Percentiles rank a stretch among this genome's conserved stretches.
Evolutionary conservation across 1,140 invertebrate species (phyloP).

Genomic region (Drosophila ambigua): DNA sequence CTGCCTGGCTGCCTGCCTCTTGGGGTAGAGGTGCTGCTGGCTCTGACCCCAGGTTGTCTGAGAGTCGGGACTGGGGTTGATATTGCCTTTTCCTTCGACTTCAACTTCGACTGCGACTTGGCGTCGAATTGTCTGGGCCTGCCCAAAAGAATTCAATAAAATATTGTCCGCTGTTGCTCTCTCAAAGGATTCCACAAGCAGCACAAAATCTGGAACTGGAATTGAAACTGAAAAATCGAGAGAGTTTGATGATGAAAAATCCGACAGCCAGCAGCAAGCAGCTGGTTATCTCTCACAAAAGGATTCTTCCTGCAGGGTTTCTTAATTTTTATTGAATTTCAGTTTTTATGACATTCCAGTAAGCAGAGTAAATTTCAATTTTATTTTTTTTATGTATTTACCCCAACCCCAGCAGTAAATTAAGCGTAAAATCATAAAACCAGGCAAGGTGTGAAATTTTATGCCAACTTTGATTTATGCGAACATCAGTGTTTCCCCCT

Average conservation of each 20-base stretch:
- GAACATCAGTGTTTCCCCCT: constrained; percentile 43
- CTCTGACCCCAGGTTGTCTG: constrained; percentile 12
- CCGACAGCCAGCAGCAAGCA: constrained; percentile 25
- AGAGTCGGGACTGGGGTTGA: constrained; percentile 34
- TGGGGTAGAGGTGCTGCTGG: constrained; percentile 2
- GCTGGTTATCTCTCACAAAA: constrained; percentile 51
- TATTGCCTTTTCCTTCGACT: constrained; percentile 26
- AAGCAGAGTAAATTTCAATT: constrained; percentile 57
- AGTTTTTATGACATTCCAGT: constrained; percentile 71
- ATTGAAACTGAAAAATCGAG: too few relatives aligned
- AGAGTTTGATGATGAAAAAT: constrained; percentile 27
- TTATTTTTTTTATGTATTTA: constrained; percentile 25
- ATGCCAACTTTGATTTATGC: constrained; percentile 76
- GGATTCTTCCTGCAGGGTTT: constrained; percentile 45
- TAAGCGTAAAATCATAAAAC: constrained; percentile 77
- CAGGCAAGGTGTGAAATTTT: constrained; percentile 80
- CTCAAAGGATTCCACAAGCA: constrained; percentile 28
- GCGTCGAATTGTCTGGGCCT: constrained; percentile 61
- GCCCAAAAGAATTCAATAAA: constrained; percentile 47
- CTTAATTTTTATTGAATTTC: constrained; percentile 79
- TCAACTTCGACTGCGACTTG: constrained; percentile 37
- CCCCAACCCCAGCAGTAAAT: constrained; percentile 56
- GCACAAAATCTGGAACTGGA: constrained; percentile 8
- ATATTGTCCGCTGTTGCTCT: constrained; percentile 16
- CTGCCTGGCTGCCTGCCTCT: not conserved